Base-by-base conservation (phyloP, 2,797 vertebrate species). In the Catostomus latipinnis region DNA sequence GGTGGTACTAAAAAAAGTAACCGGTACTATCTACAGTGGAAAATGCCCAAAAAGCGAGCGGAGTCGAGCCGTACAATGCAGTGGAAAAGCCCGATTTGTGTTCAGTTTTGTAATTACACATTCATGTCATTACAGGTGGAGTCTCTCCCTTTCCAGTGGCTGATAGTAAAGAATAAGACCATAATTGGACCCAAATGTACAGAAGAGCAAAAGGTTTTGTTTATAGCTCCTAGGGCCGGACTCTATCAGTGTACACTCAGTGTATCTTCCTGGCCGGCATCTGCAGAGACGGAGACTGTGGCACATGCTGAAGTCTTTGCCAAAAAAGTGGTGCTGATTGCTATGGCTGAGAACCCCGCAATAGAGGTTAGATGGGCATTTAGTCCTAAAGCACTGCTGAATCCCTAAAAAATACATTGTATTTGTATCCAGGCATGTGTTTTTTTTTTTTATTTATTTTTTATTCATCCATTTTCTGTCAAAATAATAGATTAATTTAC, bases 81-180 rank as follows among this genome's bases (percentile, higher is more conserved):
- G 22, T 22, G 22, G 2, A 22, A 22, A 22, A 22, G 22, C 22
- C 18, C 22, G 1, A 22, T 22, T 7, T 65, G 12, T 45, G 62
- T 8, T 1, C 18, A 9, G 2, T 60, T 61, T 16, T 0, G 45
- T 34, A 22, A 61, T 34, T n/a, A 10, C 8, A 13, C 34, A 34
- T 34, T 34, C 2, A n/a, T 34, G 73, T 61, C 34, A 54, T 53
- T 56, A 1, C 82, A 96, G 98, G 90, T 98, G 88, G 96, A 97
- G 45, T 89, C 90, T 75, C 83, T 93, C 56, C 94, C 95, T 9
- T 95, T 95, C 62, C 96, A 95, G 34, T 98, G 96, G 88, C 88
- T 99, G 56, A 95, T 98, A 70, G 96, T 99, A 86, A 99, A 98
- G 90, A 98, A 96, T 90, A 98, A 96, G 92, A 94, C 95, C 0